Conservation (phyloP, 2,888 invertebrate genomes). For the Tachina grossa region DNA sequence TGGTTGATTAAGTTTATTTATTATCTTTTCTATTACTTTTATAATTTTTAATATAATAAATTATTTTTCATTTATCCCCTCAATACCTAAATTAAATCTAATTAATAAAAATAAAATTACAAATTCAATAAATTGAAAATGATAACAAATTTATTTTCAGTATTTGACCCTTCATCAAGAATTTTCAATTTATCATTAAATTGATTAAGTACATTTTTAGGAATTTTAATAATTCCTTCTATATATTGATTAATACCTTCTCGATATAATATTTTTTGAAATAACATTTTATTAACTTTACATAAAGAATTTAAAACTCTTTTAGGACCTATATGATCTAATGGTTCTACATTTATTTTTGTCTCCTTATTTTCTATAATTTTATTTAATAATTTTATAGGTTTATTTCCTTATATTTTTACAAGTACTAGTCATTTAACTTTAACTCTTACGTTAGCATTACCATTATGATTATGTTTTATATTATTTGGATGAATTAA, state of each 20-base stretch:
- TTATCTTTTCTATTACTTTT: constrained; percentile 82
- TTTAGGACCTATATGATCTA: constrained; percentile 45
- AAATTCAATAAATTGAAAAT: constrained; percentile 84
- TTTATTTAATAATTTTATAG: constrained; percentile 87
- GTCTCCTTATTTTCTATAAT: constrained; percentile 76
- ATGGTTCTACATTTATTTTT: constrained; percentile 60
- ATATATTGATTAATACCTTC: constrained; percentile 85
- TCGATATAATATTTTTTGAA: constrained; percentile 84
- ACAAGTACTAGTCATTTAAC: constrained; percentile 85
- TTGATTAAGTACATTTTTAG: constrained; percentile 83
- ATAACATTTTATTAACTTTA: constrained; percentile 72
- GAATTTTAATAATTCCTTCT: constrained; percentile 82
- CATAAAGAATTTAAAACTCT: constrained; percentile 80
- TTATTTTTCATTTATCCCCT: constrained; percentile 83
- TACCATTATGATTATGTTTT: constrained; percentile 81
- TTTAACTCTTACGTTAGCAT: constrained; percentile 84
- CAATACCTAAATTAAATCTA: constrained; percentile 77
- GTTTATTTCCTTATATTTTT: constrained; percentile 80
- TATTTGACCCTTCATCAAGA: constrained; percentile 86
- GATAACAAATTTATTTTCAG: constrained; percentile 87
- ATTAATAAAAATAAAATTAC: constrained; percentile 67
- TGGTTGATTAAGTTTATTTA: constrained; percentile 83
- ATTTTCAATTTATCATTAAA: constrained; percentile 84
- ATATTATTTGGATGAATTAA: constrained; percentile 87
- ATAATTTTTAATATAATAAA: constrained; percentile 84